Base-by-base conservation (phyloP, 2,797 vertebrate species). In the Myotis vivesi region DNA sequence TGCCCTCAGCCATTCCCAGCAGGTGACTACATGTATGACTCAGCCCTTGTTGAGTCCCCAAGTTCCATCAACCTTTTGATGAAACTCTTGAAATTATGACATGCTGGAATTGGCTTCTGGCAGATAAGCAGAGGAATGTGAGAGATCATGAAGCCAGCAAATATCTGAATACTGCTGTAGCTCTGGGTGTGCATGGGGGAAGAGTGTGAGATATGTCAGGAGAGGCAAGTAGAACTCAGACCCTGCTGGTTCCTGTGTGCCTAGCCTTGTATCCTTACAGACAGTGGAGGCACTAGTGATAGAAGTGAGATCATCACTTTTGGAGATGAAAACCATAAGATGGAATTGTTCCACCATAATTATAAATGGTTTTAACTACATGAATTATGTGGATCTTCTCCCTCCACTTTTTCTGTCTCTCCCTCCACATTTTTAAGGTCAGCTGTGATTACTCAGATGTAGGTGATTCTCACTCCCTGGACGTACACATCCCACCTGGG, bases 261-360 rank as follows among this genome's bases (percentile, higher is more conserved):
- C 0, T 6, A 1, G 4, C 30, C 11, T 75, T 80, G 20, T 44
- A 19, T 91, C 41, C 7, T 46, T 30, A 19, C 15, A n/a, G 51
- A 64, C 4, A 16, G 11, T 33, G 30, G 11, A 77, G 10, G 2
- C 20, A 6, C 7, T 49, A 44, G 19, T 28, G 33, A 76, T 49
- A 75, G 38, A 85, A 51, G 33, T 38, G 28, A 91, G 20, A 64
- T 75, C 25, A 55, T 89, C 30, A 94, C 73, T 83, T 49, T 80
- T 38, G 25, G 59, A 44, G 23, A 12, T 71, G 73, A 85, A 84
- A 66, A 85, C 12, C 5, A 46, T 46, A 55, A 73, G 80, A 73
- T n/a, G 15, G 17, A 71, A 36, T 77, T 38, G 4, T 16, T 64
- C 28, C 80, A 77, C 16, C 13, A 46, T 4, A 55, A 20, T 22